Evolutionary conservation across 1,140 invertebrate species (phyloP).

Genomic region (Sitophilus oryzae): DNA sequence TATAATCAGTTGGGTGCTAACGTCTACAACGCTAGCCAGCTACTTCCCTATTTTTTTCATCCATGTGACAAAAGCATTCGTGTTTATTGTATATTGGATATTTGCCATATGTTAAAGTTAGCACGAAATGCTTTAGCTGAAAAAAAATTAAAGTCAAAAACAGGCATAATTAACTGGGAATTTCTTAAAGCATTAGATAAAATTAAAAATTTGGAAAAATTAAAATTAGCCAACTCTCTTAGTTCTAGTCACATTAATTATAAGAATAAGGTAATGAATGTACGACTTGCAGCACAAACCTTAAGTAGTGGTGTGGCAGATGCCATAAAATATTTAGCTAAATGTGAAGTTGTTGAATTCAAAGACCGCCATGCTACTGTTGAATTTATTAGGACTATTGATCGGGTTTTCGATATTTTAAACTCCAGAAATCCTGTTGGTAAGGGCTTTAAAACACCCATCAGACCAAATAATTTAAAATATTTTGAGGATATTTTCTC

Average conservation of each 20-base stretch:
- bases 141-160: slow-evolving; percentile 18
- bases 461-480: slow-evolving; percentile 25
- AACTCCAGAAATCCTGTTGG: slow-evolving; percentile 31
- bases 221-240: slow-evolving; percentile 31
- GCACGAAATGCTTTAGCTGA: slow-evolving; percentile 30
- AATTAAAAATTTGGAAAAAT: slow-evolving; percentile 31
- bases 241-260: slow-evolving; percentile 25
- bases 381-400: slow-evolving; percentile 31
- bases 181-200: slow-evolving; percentile 28
- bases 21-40: background rate
- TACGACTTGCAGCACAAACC: slow-evolving; percentile 30
- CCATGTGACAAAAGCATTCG: slow-evolving; percentile 8
- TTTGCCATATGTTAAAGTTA: slow-evolving; percentile 35
- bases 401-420: slow-evolving; percentile 36
- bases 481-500: no score
- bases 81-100: slow-evolving; percentile 32
- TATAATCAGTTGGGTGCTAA: slow-evolving; percentile 27
- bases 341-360: slow-evolving; percentile 22
- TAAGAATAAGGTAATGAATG: slow-evolving; percentile 34
- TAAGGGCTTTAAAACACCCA: slow-evolving; percentile 33
- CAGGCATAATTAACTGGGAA: slow-evolving; percentile 26
- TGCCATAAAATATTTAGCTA: slow-evolving; percentile 33
- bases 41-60: slow-evolving; percentile 12
- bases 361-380: slow-evolving; percentile 16
- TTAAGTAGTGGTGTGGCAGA: slow-evolving; percentile 35